Evolutionary conservation across 2,888 invertebrate genomes (phyloP).

Genomic region (Scrobipalpa costella): DNA sequence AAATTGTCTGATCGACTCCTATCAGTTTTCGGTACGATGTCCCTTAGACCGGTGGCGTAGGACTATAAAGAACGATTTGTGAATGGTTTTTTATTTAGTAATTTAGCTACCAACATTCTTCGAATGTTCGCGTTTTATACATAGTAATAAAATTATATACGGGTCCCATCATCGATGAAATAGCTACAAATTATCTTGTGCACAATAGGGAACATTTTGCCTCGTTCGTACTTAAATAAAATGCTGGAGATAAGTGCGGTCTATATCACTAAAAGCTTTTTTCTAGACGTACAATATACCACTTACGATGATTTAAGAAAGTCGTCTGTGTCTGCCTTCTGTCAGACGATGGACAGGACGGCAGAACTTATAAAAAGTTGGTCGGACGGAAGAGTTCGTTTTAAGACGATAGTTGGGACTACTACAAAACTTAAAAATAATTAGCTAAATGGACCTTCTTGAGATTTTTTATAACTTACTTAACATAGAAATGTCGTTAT

Average conservation of each 20-base stretch:
- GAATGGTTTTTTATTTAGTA: too few species aligned
- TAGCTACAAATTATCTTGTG: background rate
- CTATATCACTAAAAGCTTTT: conserved; percentile 12
- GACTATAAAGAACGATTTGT: too few species aligned
- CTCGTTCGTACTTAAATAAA: background rate
- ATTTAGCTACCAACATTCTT: too few species aligned
- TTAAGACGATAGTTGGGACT: background rate
- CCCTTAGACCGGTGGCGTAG: too few species aligned
- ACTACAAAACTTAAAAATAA: background rate
- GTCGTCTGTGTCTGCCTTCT: conserved; percentile 11
- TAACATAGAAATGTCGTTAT: too few species aligned
- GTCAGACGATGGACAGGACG: conserved; percentile 1
- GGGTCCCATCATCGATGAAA: background rate
- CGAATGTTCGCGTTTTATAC: too few species aligned
- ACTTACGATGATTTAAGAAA: conserved; percentile 17
- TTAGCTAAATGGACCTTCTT: too few species aligned
- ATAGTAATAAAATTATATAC: too few species aligned
- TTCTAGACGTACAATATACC: conserved; percentile 15
- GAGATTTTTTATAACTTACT: too few species aligned
- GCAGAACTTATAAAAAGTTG: conserved; percentile 5
- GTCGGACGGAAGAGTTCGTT: background rate
- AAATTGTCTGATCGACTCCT: too few species aligned
- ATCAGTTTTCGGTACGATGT: too few species aligned
- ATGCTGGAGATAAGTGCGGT: conserved; percentile 13
- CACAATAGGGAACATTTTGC: conserved; percentile 1